phyloP scores from a whole-genome alignment of 2,888 invertebrate genomes.

The Cylloceria caligata region DNA sequence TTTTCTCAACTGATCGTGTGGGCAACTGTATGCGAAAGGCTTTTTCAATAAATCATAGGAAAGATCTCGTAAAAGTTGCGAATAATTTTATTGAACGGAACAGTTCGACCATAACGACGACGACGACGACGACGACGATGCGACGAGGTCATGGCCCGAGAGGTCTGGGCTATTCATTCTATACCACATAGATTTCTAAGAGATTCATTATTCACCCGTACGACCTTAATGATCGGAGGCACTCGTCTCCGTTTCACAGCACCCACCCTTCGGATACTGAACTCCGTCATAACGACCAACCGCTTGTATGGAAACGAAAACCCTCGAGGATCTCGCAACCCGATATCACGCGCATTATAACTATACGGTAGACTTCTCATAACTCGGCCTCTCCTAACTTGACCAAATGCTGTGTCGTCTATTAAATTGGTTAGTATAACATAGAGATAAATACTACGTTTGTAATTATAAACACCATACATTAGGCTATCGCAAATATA shows the following conservation, averaged over 20 bases:
- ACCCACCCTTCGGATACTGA: conserved; percentile 20
- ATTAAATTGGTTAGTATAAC: neutral
- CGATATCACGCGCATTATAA: conserved; percentile 14
- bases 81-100: conserved; percentile 43
- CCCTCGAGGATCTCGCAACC: conserved; percentile 24
- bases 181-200: conserved; percentile 41
- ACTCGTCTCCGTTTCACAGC: conserved; percentile 58
- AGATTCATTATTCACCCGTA: conserved; percentile 61
- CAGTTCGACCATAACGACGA: conserved; percentile 34
- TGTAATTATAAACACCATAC: neutral
- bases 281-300: conserved; percentile 47
- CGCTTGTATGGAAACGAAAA: conserved; percentile 41
- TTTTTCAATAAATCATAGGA: conserved; percentile 43
- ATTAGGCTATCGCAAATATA: too few species aligned
- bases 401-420: neutral
- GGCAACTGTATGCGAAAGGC: neutral
- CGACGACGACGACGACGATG: conserved; percentile 33
- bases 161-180: conserved; percentile 23
- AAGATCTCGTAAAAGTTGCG: conserved; percentile 46
- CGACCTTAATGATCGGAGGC: conserved; percentile 60
- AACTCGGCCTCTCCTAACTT: neutral
- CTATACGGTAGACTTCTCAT: neutral
- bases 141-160: conserved; percentile 12
- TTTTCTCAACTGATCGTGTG: neutral
- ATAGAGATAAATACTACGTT: neutral